phyloP scores from a whole-genome alignment of 2,797 vertebrate genomes.

The Cetoscarus ocellatus region DNA sequence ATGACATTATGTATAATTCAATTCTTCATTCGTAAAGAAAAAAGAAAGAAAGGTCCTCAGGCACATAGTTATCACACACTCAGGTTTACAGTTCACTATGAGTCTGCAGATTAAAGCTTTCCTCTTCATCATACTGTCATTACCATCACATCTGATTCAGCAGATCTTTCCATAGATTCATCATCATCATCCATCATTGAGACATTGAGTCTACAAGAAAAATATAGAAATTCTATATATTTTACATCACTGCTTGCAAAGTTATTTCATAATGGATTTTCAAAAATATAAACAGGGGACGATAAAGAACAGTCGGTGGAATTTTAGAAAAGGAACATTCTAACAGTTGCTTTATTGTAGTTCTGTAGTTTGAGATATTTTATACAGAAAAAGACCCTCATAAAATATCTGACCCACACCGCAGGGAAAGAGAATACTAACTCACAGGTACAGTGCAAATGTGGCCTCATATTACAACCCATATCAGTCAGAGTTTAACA shows the following conservation, averaged over 20 bases:
- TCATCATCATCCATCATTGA: not conserved
- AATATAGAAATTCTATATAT: constrained; percentile 10
- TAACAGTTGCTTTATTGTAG: not conserved
- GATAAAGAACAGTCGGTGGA: not conserved
- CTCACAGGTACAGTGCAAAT: constrained; percentile 11
- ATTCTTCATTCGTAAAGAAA: not conserved
- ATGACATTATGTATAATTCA: too few species aligned
- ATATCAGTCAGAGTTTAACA: constrained; percentile 1
- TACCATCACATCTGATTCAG: not conserved
- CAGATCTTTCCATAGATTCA: not conserved
- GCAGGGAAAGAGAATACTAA: constrained; percentile 35
- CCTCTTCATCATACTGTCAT: not conserved
- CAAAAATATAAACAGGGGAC: not conserved
- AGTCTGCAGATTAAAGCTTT: constrained; percentile 20
- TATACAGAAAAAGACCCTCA: constrained; percentile 14
- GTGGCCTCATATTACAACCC: constrained; percentile 8
- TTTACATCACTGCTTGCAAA: not conserved
- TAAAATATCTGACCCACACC: constrained; percentile 44
- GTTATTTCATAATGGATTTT: not conserved
- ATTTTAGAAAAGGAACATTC: not conserved
- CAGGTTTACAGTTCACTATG: constrained; percentile 9
- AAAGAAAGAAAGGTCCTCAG: constrained; percentile 28
- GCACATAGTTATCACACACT: constrained; percentile 48
- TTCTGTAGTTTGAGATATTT: constrained; percentile 22
- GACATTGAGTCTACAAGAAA: not conserved